Conservation (phyloP, 2,888 invertebrate genomes). For the Acrobasis repandana region DNA sequence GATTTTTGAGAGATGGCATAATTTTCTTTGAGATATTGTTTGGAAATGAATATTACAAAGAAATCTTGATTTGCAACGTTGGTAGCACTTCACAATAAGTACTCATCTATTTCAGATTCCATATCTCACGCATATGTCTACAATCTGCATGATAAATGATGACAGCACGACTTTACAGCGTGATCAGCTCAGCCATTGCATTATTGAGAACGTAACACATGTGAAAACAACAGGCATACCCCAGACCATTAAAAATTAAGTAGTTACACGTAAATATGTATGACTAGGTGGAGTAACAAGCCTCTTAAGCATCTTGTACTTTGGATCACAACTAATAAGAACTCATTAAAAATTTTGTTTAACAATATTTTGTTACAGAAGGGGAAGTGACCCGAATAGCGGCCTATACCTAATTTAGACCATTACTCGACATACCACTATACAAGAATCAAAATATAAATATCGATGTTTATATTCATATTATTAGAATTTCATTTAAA, state of each 20-base stretch:
- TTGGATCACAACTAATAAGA: no score
- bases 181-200: not conserved
- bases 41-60: not conserved
- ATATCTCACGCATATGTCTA: not conserved
- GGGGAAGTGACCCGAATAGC: not conserved
- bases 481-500: no score
- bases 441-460: no score
- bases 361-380: not conserved
- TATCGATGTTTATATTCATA: no score
- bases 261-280: no score
- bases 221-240: not conserved
- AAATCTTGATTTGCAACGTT: not conserved
- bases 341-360: no score
- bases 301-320: no score
- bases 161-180: not conserved
- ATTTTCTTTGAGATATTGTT: no score
- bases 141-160: conserved; percentile 9
- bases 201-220: not conserved
- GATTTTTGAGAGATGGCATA: no score
- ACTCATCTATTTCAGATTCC: not conserved
- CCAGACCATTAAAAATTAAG: no score
- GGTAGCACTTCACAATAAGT: not conserved
- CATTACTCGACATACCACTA: not conserved
- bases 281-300: no score
- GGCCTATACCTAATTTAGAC: not conserved